phyloP scores from a whole-genome alignment of 2,113 vertebrate species.

The Poeciliopsis prolifica region DNA sequence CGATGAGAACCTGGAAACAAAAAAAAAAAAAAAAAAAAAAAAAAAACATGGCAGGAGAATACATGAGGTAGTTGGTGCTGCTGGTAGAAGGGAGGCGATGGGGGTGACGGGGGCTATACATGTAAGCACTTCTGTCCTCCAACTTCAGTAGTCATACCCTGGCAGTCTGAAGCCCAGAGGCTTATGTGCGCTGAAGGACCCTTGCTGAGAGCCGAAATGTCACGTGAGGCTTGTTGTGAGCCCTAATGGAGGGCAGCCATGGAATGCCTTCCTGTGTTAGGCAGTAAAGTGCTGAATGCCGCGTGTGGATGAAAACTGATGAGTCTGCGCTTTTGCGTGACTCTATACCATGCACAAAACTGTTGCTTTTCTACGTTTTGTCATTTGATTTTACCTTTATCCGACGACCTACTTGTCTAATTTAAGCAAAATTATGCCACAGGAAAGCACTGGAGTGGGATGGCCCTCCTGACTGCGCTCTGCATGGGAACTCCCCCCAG shows the following conservation, averaged over 20 bases:
- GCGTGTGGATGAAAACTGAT: conserved; percentile 38
- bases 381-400: not conserved
- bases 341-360: conserved; percentile 36
- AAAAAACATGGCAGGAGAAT: conserved; percentile 7
- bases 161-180: conserved; percentile 41
- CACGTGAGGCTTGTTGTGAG: conserved; percentile 65
- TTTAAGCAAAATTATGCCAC: not conserved
- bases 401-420: not conserved
- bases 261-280: conserved; percentile 63
- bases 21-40: not conserved
- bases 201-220: conserved; percentile 60
- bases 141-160: conserved; percentile 40
- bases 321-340: conserved; percentile 23
- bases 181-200: conserved; percentile 31
- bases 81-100: conserved; percentile 18
- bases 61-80: conserved; percentile 49
- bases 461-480: conserved; percentile 8
- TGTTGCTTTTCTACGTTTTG: not conserved
- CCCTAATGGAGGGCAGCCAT: conserved; percentile 72
- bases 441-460: not conserved
- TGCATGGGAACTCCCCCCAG: conserved; percentile 28
- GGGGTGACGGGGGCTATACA: not conserved
- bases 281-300: conserved; percentile 43
- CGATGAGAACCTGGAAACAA: conserved; percentile 39
- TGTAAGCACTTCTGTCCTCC: conserved; percentile 7